These are phyloP conservation scores for Dipus sagitta DNA, from an alignment of 2,797 vertebrate genomes.

Conservation along the genomic window DNA sequence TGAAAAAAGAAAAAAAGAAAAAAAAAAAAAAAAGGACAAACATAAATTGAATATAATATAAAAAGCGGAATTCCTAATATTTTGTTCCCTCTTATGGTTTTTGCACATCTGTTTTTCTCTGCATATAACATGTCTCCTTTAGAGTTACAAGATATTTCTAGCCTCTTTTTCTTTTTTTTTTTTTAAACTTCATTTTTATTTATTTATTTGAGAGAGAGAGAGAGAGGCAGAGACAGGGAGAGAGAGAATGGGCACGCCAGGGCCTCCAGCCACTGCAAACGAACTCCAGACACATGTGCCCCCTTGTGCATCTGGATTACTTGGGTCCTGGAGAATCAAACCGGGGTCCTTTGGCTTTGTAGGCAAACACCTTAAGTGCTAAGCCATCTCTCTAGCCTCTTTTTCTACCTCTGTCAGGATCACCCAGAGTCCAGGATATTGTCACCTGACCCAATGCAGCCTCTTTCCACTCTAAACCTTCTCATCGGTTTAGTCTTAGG, in stretches of 20 bases:
- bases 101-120: not conserved
- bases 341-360: no score
- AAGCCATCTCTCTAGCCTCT: no score
- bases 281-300: no score
- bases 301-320: no score
- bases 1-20: not conserved
- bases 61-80: conserved; percentile 47
- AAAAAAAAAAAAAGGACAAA: not conserved
- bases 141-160: conserved; percentile 34
- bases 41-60: not conserved
- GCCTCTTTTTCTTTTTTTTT: not conserved
- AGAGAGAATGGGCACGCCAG: no score
- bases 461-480: not conserved
- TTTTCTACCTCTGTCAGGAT: not conserved
- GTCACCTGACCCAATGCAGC: no score
- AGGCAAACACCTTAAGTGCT: no score
- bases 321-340: no score
- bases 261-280: no score
- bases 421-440: not conserved
- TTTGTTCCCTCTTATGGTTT: not conserved
- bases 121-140: not conserved
- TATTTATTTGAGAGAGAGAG: no score
- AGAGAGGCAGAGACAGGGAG: no score
- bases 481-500: not conserved
- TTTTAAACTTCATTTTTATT: no score